Base-by-base conservation (phyloP, 2,888 invertebrate genomes). In the Callimorpha dominula region DNA sequence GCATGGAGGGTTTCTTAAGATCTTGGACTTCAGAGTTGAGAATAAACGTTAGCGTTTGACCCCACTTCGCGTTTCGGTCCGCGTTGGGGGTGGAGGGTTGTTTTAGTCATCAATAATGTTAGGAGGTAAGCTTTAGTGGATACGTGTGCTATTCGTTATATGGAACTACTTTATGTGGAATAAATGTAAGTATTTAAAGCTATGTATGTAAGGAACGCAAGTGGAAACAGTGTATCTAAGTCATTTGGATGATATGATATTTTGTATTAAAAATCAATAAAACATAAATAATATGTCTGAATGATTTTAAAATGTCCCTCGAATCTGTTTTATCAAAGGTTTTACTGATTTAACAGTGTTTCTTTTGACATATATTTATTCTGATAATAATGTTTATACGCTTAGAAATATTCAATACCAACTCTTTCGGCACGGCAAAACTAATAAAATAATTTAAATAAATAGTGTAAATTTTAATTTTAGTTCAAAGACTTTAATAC, bases 21-120 rank as follows among this genome's bases (percentile, higher is more conserved):
- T 84, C 80, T 81, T 80, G 83, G 83, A 79, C 73, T 72, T 74
- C 76, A 73, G 71, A 80, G 76, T 72, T 87, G 87, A 85, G 84
- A 85, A 90, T 87, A 89, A 92, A 90, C 90, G 92, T 88, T 93
- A 89, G 88, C 91, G 89, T 94, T 94, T 95, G 95, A 95, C 95
- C 95, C 95, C 95, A 92, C 95, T 94, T 89, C 93, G 93, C 91
- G 90, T 94, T 94, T 93, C 85, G 90, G 90, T 89, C 89, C 89
- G 85, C 81, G 82, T 81, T 83, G 87, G 87, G 86, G 81, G 85
- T 86, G 86, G 88, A 91, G 90, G 90, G 91, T 85, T 90, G 93
- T 91, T 92, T 91, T 91, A 94, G 94, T 90, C 94, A 95, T 95
- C 95, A 95, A 95, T 95, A 95, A 94, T 93, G 93, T 92, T 93